Conservation (phyloP, 2,797 vertebrate genomes). For the Sitta carolinensis region DNA sequence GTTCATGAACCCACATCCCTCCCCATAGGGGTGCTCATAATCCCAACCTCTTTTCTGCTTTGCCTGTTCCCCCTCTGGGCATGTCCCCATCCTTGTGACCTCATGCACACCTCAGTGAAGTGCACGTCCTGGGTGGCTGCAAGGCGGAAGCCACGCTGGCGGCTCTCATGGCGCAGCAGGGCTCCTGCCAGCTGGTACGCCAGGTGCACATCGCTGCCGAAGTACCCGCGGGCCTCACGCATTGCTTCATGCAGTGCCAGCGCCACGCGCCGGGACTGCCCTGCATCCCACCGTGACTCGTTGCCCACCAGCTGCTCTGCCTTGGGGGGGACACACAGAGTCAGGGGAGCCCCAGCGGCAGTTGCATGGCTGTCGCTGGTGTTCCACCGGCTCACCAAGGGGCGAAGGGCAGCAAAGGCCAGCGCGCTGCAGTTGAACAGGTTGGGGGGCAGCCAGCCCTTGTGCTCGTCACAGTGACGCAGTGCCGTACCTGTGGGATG, state of each 20-base stretch:
- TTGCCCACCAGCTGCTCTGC: conserved; percentile 84
- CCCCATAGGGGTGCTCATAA: background rate
- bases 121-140: conserved; percentile 93
- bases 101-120: conserved; percentile 88
- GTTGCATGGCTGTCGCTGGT: background rate
- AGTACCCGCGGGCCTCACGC: conserved; percentile 70
- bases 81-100: background rate
- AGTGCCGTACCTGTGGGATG: conserved; percentile 84
- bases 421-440: conserved; percentile 93
- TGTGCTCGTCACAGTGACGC: conserved; percentile 95
- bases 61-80: fast-evolving
- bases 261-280: conserved; percentile 79
- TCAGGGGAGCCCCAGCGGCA: background rate
- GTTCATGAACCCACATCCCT: background rate
- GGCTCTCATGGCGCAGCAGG: conserved; percentile 87
- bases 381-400: background rate
- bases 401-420: conserved; percentile 83
- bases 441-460: conserved; percentile 92
- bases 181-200: conserved; percentile 84
- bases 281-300: conserved; percentile 79
- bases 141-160: conserved; percentile 89
- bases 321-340: background rate
- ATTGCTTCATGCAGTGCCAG: conserved; percentile 87
- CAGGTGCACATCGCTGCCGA: conserved; percentile 90
- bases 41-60: background rate